These are phyloP conservation scores for Ambastaia sidthimunki DNA, from an alignment of 2,797 vertebrate species.

Conservation along the genomic window DNA sequence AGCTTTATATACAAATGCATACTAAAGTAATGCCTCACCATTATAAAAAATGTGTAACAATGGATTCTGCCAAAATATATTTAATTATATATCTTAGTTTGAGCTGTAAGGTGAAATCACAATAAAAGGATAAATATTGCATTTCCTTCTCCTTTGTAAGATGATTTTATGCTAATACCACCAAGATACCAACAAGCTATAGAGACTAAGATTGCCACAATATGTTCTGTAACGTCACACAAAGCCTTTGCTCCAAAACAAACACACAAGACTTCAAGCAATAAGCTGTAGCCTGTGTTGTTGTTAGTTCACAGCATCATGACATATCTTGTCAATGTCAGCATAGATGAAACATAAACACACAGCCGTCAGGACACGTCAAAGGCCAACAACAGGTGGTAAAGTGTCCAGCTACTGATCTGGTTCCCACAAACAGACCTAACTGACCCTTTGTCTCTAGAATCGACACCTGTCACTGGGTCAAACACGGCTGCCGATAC, in stretches of 20 bases:
- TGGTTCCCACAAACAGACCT: conserved; percentile 11
- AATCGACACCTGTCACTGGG: conserved; percentile 7
- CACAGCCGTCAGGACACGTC: conserved; percentile 9
- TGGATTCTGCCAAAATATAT: too few relatives aligned
- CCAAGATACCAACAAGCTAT: too few relatives aligned
- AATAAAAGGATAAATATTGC: too few relatives aligned
- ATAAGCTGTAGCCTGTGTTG: neutral
- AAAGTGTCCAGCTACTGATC: neutral
- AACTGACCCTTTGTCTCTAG: conserved; percentile 12
- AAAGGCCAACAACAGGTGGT: conserved; percentile 27
- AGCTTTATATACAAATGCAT: too few relatives aligned
- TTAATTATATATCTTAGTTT: too few relatives aligned
- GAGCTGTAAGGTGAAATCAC: too few relatives aligned
- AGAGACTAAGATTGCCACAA: too few relatives aligned
- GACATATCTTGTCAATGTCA: conserved; percentile 6
- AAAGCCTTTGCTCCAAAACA: neutral
- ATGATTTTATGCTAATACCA: too few relatives aligned
- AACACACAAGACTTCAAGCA: neutral
- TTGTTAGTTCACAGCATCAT: conserved; percentile 20
- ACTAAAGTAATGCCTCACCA: too few relatives aligned
- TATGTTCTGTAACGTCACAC: too few relatives aligned
- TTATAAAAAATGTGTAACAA: too few relatives aligned
- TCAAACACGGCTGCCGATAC: neutral
- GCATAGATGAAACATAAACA: conserved; percentile 7
- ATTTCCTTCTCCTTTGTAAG: too few relatives aligned